Conservation (phyloP, 2,113 vertebrate genomes). For the Cisticola juncidis region DNA sequence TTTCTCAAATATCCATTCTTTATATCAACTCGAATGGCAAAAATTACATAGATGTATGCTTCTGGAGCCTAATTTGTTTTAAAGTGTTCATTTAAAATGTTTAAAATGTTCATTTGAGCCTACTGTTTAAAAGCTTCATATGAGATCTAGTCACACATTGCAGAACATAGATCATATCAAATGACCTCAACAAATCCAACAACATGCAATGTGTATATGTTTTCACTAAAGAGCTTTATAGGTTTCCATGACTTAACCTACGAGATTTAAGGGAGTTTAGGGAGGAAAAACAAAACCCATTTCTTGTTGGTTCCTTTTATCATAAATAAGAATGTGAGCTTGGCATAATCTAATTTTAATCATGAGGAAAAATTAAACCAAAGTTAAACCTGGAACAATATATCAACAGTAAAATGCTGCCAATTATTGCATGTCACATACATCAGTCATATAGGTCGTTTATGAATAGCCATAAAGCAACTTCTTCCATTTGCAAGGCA, state of each 20-base stretch:
- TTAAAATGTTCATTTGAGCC: conserved; percentile 40
- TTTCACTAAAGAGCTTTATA: conserved; percentile 40
- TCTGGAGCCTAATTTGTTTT: conserved; percentile 50
- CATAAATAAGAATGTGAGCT: background rate
- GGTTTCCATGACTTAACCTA: conserved; percentile 53
- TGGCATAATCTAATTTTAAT: conserved; percentile 17
- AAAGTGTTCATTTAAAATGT: background rate
- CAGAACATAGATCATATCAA: conserved; percentile 44
- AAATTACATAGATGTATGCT: background rate
- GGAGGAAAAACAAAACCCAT: conserved; percentile 39
- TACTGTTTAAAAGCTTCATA: conserved; percentile 24
- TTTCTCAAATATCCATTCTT: conserved; percentile 39
- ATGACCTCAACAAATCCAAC: conserved; percentile 45
- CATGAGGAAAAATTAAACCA: conserved; percentile 8
- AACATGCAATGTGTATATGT: background rate
- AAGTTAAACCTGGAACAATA: background rate
- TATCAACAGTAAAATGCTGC: conserved; percentile 7
- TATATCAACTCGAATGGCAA: conserved; percentile 9
- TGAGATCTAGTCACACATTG: conserved; percentile 17
- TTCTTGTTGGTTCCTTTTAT: conserved; percentile 40
- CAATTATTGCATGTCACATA: background rate
- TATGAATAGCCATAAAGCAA: conserved; percentile 8
- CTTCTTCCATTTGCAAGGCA: background rate
- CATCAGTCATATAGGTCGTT: background rate
- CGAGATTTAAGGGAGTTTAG: conserved; percentile 18